Evolutionary conservation across 2,797 vertebrate species (phyloP).

Genomic region (Phataginus tricuspis): DNA sequence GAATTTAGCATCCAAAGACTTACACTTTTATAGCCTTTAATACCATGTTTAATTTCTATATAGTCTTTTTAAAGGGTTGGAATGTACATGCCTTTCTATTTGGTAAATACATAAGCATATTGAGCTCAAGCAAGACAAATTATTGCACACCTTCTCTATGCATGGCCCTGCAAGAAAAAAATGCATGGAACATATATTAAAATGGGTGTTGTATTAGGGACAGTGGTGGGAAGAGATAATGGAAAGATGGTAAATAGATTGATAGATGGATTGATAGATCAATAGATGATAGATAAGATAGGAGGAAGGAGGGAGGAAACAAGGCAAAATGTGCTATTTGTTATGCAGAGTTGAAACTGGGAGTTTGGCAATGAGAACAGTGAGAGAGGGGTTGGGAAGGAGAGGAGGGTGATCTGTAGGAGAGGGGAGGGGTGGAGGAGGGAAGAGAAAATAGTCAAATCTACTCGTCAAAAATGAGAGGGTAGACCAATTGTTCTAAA

Average conservation of each 20-base stretch:
- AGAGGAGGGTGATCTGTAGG: background rate
- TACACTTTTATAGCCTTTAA: background rate
- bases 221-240: background rate
- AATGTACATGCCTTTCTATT: background rate
- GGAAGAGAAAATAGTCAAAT: background rate
- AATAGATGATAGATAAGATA: background rate
- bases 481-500: background rate
- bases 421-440: background rate
- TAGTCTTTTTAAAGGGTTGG: conserved; percentile 2
- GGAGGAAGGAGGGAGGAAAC: background rate
- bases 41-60: background rate
- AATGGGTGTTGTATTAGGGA: background rate
- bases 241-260: background rate
- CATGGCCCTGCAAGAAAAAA: background rate
- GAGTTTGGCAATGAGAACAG: background rate
- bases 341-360: background rate
- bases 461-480: background rate
- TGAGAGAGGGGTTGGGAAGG: background rate
- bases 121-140: background rate
- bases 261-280: background rate
- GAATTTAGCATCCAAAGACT: background rate
- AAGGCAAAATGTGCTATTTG: background rate
- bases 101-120: background rate
- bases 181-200: background rate
- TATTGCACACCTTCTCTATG: background rate